These are phyloP conservation scores for Matsumurasca onukii DNA, from an alignment of 1,140 invertebrate genomes.

Conservation along the genomic window DNA sequence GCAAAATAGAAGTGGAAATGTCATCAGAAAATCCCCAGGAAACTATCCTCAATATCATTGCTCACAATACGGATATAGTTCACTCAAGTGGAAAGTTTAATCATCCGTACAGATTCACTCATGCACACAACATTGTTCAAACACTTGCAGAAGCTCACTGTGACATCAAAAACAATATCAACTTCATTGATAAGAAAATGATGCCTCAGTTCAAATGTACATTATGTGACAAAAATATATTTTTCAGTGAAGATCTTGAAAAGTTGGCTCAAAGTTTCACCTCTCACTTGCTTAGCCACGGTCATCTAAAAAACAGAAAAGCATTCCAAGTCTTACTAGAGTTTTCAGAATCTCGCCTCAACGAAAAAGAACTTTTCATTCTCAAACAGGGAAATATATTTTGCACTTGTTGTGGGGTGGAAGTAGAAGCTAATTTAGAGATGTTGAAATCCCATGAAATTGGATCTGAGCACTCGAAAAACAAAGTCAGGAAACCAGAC, in stretches of 20 bases:
- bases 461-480: neutral
- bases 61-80: neutral
- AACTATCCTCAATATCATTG: slow-evolving; percentile 10
- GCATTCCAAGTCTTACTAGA: neutral
- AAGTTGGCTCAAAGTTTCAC: neutral
- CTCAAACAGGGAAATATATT: neutral
- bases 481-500: too few relatives aligned
- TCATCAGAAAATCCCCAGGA: neutral
- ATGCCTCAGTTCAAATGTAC: slow-evolving; percentile 2
- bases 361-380: neutral
- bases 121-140: neutral
- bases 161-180: neutral
- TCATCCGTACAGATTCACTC: neutral
- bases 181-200: slow-evolving; percentile 3
- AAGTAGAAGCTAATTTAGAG: slow-evolving; percentile 3
- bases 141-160: neutral
- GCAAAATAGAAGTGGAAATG: neutral
- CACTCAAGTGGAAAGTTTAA: neutral
- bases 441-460: neutral
- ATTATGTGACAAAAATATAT: neutral
- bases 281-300: neutral
- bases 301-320: slow-evolving; percentile 5
- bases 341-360: neutral
- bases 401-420: neutral
- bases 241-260: neutral